Evolutionary conservation across 2,888 invertebrate species (phyloP).

Genomic region (Epistrophella euchroma): DNA sequence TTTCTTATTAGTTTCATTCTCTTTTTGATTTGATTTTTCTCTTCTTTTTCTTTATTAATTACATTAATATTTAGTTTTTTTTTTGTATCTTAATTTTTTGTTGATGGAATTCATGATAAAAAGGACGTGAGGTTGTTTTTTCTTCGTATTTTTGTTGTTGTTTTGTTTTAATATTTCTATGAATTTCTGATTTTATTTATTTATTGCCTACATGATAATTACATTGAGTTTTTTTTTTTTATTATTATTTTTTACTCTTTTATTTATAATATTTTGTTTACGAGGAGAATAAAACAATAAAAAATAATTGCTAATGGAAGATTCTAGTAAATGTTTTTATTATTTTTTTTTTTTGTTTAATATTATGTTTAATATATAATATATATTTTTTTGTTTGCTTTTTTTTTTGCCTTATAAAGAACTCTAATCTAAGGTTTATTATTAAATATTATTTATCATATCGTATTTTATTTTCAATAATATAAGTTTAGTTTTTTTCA

Average conservation of each 20-base stretch:
- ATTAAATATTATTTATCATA: slow-evolving; percentile 59
- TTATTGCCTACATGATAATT: slow-evolving; percentile 73
- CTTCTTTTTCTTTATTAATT: slow-evolving; percentile 62
- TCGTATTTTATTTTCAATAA: slow-evolving; percentile 41
- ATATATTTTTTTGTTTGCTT: slow-evolving; percentile 53
- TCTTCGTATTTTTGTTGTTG: slow-evolving; percentile 33
- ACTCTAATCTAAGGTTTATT: slow-evolving; percentile 62
- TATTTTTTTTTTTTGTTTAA: slow-evolving; percentile 38
- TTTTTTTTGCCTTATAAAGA: slow-evolving; percentile 60
- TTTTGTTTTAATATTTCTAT: slow-evolving; percentile 56
- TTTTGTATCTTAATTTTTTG: slow-evolving; percentile 10
- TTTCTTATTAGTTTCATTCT: slow-evolving; percentile 58
- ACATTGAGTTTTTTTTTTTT: slow-evolving; percentile 61
- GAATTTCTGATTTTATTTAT: slow-evolving; percentile 63
- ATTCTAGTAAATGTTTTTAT: slow-evolving; percentile 74
- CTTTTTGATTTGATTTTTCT: slow-evolving; percentile 59
- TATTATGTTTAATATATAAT: slow-evolving; percentile 63
- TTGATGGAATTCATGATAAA: slow-evolving; percentile 76
- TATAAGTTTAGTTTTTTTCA: slow-evolving; percentile 56
- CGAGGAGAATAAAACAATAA: slow-evolving; percentile 66
- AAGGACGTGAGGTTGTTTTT: slow-evolving; percentile 68
- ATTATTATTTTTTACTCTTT: slow-evolving; percentile 49
- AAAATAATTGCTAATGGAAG: slow-evolving; percentile 77
- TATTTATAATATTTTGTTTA: slow-evolving; percentile 48
- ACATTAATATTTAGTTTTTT: slow-evolving; percentile 68